Evolutionary conservation across 2,797 vertebrate species (phyloP).

Genomic region (Myripristis murdjan): DNA sequence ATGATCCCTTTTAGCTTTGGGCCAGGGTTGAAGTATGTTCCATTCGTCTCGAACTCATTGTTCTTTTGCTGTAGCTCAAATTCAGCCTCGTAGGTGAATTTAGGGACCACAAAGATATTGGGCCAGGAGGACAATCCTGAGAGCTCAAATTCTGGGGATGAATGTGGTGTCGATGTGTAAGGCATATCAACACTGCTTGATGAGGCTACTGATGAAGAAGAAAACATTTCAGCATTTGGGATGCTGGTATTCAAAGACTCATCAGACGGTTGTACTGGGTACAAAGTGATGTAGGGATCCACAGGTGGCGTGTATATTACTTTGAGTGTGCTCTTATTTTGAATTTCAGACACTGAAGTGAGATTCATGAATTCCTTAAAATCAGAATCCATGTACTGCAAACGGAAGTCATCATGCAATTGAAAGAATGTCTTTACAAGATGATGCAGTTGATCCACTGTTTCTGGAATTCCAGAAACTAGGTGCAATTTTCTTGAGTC

Average conservation of each 20-base stretch:
- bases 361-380: constrained; percentile 54
- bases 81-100: constrained; percentile 39
- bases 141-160: constrained; percentile 23
- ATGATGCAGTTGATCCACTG: constrained; percentile 19
- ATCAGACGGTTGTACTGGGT: background rate
- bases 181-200: constrained; percentile 16
- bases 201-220: constrained; percentile 21
- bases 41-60: constrained; percentile 34
- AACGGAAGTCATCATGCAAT: constrained; percentile 39
- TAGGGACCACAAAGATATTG: constrained; percentile 39
- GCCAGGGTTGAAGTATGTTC: constrained; percentile 41
- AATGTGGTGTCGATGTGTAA: constrained; percentile 24
- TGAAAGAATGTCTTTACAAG: constrained; percentile 34
- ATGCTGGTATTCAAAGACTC: background rate
- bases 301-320: constrained; percentile 25
- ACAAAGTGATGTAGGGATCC: constrained; percentile 24
- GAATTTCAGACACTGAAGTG: constrained; percentile 37
- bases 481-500: constrained; percentile 39
- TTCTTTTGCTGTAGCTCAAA: constrained; percentile 43
- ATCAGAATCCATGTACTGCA: constrained; percentile 52
- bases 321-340: constrained; percentile 44
- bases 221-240: background rate
- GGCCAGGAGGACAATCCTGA: constrained; percentile 26
- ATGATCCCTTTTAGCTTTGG: constrained; percentile 46
- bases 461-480: constrained; percentile 34